Evolutionary conservation across 2,113 vertebrate genomes (phyloP).

Genomic region (Notiomystis cincta): DNA sequence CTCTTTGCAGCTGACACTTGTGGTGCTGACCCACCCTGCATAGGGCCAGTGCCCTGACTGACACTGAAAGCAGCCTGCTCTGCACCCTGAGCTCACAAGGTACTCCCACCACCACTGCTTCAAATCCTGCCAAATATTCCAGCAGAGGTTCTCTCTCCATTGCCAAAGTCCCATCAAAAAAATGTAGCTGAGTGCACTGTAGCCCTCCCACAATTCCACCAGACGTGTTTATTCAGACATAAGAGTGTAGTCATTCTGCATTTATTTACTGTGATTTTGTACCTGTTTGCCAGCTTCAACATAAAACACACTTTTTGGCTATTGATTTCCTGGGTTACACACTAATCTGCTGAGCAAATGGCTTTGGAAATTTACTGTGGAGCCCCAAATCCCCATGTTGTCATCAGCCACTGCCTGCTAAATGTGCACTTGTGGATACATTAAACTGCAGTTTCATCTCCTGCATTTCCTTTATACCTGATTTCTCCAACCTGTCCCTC

Average conservation of each 20-base stretch:
- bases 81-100: not conserved
- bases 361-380: conserved; percentile 5
- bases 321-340: not conserved
- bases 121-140: not conserved
- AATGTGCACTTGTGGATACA: not conserved
- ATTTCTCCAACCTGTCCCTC: not conserved
- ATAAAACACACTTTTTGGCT: not conserved
- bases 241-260: not conserved
- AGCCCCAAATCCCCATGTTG: not conserved
- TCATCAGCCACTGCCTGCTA: not conserved
- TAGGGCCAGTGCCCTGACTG: not conserved
- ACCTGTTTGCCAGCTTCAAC: not conserved
- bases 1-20: not conserved
- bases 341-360: conserved; percentile 2
- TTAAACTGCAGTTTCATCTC: not conserved
- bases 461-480: not conserved
- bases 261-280: not conserved
- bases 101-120: not conserved
- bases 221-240: not conserved
- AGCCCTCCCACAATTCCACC: not conserved
- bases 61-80: not conserved
- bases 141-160: not conserved
- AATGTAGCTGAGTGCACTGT: not conserved
- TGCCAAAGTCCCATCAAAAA: not conserved
- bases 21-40: not conserved